Evolutionary conservation across 2,888 invertebrate species (phyloP).

Genomic region (Lepidonotus clava): DNA sequence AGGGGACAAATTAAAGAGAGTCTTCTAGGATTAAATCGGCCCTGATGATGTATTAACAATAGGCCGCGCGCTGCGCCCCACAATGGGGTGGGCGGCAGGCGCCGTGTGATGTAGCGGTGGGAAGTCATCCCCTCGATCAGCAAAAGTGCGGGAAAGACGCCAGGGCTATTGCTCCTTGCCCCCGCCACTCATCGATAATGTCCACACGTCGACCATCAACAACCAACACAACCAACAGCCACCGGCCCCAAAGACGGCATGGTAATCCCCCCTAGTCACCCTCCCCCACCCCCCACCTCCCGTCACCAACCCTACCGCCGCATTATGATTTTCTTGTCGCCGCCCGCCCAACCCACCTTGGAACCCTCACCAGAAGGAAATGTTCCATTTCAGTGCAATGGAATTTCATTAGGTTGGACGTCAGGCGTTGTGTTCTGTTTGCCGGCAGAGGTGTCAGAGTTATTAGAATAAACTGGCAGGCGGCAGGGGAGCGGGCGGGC

Average conservation of each 20-base stretch:
- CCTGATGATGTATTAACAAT: conserved; percentile 43
- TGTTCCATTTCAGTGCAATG: conserved; percentile 34
- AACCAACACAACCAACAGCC: not conserved
- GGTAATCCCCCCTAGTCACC: conserved; percentile 2
- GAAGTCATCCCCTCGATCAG: conserved; percentile 40
- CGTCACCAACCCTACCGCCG: too few relatives aligned
- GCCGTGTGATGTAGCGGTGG: conserved; percentile 20
- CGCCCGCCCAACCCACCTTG: too few relatives aligned
- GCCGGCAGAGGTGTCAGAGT: conserved; percentile 9
- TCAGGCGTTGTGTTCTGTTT: not conserved
- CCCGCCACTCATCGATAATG: conserved; percentile 2
- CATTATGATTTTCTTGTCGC: conserved; percentile 31
- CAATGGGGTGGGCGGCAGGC: conserved; percentile 1
- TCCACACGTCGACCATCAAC: conserved; percentile 29
- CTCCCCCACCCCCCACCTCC: too few relatives aligned
- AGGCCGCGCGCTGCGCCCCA: not conserved
- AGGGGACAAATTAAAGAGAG: conserved; percentile 36
- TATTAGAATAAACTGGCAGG: conserved; percentile 34
- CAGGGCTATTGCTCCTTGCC: conserved; percentile 29
- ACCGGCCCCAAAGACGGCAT: conserved; percentile 33
- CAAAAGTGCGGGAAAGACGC: conserved; percentile 28
- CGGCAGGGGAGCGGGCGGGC: not conserved
- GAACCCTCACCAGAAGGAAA: conserved; percentile 28
- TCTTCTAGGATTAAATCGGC: conserved; percentile 41
- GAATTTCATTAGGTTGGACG: conserved; percentile 46